phyloP scores from a whole-genome alignment of 2,797 vertebrate genomes.

The Centroberyx gerrardi region DNA sequence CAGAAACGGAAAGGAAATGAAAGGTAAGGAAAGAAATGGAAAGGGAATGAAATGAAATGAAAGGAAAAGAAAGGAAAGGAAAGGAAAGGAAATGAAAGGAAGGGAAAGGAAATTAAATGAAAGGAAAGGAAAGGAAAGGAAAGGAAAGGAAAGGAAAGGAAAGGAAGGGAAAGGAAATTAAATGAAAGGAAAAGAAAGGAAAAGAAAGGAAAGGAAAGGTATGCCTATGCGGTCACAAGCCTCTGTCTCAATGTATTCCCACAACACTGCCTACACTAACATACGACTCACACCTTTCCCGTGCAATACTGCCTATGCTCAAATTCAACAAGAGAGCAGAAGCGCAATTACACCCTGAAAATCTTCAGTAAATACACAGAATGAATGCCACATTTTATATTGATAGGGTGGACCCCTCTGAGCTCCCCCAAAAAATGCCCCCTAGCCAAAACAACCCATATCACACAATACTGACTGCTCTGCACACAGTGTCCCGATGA shows the following conservation, averaged over 20 bases:
- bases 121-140: no score
- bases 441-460: slow-evolving; percentile 65
- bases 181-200: neutral
- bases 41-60: neutral
- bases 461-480: slow-evolving; percentile 60
- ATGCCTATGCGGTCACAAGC: no score
- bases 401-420: slow-evolving; percentile 65
- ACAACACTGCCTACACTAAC: neutral
- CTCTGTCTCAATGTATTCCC: neutral
- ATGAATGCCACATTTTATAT: slow-evolving; percentile 65
- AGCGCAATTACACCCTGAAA: neutral
- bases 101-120: neutral
- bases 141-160: neutral
- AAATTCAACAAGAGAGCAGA: neutral
- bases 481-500: slow-evolving; percentile 62
- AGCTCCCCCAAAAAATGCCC: slow-evolving; percentile 60
- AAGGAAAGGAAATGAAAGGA: neutral
- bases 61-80: neutral
- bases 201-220: no score
- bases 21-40: neutral
- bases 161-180: slow-evolving; percentile 13
- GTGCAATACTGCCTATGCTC: no score
- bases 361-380: neutral
- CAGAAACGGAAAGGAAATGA: neutral
- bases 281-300: neutral